Evolutionary conservation across 2,113 vertebrate species (phyloP).

Genomic region (zebrafish (Danio rerio)): GRCz12tu NC_133179.1:15865501-15866000

Average conservation of each 20-base stretch:
- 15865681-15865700: slow-evolving; percentile 34
- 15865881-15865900: slow-evolving; percentile 56
- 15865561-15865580: slow-evolving; percentile 6
- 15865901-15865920: slow-evolving; percentile 48
- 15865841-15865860: slow-evolving; percentile 67
- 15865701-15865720: slow-evolving; percentile 18
- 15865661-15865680: slow-evolving; percentile 38
- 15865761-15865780: slow-evolving; percentile 52
- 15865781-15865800: slow-evolving; percentile 51
- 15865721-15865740: slow-evolving; percentile 24
- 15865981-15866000: not conserved
- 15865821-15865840: slow-evolving; percentile 56
- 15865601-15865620: slow-evolving; percentile 1
- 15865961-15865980: slow-evolving; percentile 43
- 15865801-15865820: slow-evolving; percentile 22
- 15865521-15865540: not conserved
- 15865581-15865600: slow-evolving; percentile 26
- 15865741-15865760: slow-evolving; percentile 66
- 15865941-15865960: slow-evolving; percentile 37
- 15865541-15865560: slow-evolving; percentile 37
- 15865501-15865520: not conserved
- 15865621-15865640: slow-evolving; percentile 25
- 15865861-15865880: slow-evolving; percentile 43
- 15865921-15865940: slow-evolving; percentile 48
- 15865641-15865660: slow-evolving; percentile 20